These are phyloP conservation scores for Calosoma granatense DNA, from an alignment of 1,140 invertebrate genomes.

Conservation along the genomic window DNA sequence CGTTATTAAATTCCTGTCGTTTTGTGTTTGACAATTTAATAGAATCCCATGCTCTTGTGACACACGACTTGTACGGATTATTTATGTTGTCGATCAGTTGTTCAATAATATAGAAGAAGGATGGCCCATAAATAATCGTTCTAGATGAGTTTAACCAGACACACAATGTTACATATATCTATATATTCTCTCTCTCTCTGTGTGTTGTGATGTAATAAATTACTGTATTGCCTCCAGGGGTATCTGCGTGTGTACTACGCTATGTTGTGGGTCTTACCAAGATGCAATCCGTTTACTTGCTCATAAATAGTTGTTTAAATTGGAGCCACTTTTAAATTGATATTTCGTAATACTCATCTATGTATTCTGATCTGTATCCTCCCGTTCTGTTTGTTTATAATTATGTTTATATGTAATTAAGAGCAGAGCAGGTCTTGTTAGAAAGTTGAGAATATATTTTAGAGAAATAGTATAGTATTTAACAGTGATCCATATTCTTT, in stretches of 20 bases:
- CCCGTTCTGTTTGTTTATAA: no score
- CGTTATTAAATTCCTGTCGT: background rate
- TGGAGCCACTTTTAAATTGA: no score
- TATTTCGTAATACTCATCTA: background rate
- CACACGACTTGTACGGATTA: background rate
- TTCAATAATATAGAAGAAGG: conserved; percentile 7
- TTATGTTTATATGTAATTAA: no score
- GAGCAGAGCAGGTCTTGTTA: no score
- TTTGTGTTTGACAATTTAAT: conserved; percentile 3
- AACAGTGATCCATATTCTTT: no score
- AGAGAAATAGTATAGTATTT: no score
- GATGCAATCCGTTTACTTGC: background rate
- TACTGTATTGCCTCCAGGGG: background rate
- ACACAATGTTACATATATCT: background rate
- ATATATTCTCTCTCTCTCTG: no score
- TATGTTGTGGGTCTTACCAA: background rate
- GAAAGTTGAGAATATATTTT: no score
- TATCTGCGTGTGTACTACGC: background rate
- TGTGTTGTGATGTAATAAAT: background rate
- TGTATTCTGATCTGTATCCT: no score
- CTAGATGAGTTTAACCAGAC: background rate
- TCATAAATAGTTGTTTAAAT: background rate
- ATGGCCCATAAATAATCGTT: conserved; percentile 1
- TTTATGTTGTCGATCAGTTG: conserved; percentile 9
- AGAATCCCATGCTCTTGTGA: background rate